A percentile compares a stretch with the other conserved stretches of the same genome.
Evolutionary conservation across 2,113 vertebrate species (phyloP).

Genomic region (Lasiurus borealis): DNA sequence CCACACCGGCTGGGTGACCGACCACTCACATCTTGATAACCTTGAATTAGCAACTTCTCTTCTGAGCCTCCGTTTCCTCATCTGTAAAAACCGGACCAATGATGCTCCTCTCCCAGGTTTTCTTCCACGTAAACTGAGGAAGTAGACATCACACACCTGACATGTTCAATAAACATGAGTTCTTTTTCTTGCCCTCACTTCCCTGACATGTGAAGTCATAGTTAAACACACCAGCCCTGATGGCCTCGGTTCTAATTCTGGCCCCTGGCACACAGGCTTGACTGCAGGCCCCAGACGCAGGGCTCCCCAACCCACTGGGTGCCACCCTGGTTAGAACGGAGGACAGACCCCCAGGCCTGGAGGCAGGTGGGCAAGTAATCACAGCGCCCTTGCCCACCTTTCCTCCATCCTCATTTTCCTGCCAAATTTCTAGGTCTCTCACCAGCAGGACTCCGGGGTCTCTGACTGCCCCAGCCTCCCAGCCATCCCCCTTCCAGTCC

Average conservation of each 20-base stretch:
- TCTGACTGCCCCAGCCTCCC: background rate
- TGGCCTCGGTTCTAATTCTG: background rate
- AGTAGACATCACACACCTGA: background rate
- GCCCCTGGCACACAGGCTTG: fast-evolving
- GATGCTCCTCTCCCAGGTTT: background rate
- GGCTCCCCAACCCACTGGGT: background rate
- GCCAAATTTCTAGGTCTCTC: background rate
- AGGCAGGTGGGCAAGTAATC: too few species aligned
- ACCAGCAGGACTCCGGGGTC: background rate
- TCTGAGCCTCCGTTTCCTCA: background rate
- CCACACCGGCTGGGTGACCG: background rate
- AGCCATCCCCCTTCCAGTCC: too few species aligned
- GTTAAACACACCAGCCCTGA: background rate
- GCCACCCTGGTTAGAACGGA: background rate
- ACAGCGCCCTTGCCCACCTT: background rate
- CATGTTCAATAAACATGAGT: background rate
- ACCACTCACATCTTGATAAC: fast-evolving
- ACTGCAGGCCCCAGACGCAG: background rate
- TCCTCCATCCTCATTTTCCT: background rate
- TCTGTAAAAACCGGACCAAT: background rate
- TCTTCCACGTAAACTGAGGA: background rate
- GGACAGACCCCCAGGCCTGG: too few species aligned
- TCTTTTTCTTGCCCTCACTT: background rate
- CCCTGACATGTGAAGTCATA: fast-evolving
- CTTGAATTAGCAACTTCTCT: background rate